These are phyloP conservation scores for Leptinotarsa defecta DNA, from an alignment of 1,140 invertebrate genomes.

Conservation along the genomic window DNA sequence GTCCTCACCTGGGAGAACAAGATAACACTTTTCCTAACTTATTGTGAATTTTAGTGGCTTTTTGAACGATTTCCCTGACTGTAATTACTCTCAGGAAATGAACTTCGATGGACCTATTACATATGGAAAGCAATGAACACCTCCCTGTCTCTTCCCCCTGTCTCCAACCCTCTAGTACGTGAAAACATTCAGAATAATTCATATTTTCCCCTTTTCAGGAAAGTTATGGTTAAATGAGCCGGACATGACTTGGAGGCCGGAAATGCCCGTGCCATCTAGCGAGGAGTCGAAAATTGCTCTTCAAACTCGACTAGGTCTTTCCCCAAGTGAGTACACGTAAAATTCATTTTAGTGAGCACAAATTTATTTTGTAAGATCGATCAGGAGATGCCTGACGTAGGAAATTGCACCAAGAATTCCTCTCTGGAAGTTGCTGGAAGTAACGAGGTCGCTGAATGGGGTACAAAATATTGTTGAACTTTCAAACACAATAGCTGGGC, in stretches of 20 bases:
- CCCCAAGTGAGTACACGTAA: conserved; percentile 47
- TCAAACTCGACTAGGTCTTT: conserved; percentile 54
- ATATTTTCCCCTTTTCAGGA: conserved; percentile 49
- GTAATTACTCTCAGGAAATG: too few relatives aligned
- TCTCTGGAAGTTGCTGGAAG: too few relatives aligned
- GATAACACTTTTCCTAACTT: too few relatives aligned
- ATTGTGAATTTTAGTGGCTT: too few relatives aligned
- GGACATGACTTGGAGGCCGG: conserved; percentile 55
- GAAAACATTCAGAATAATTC: conserved; percentile 1
- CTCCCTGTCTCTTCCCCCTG: not conserved
- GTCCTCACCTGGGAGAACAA: too few relatives aligned
- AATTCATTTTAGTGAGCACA: not conserved
- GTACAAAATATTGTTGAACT: too few relatives aligned
- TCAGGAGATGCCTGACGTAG: too few relatives aligned
- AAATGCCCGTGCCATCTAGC: conserved; percentile 50
- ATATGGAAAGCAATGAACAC: not conserved
- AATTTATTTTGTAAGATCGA: not conserved
- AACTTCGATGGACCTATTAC: too few relatives aligned
- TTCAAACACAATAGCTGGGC: too few relatives aligned
- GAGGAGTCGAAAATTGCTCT: conserved; percentile 56
- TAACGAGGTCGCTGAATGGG: too few relatives aligned
- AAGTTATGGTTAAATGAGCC: conserved; percentile 57
- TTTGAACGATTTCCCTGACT: too few relatives aligned
- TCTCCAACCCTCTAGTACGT: not conserved
- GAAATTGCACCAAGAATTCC: too few relatives aligned